Evolutionary conservation across 2,113 vertebrate species (phyloP).

Genomic region (Antennarius striatus): DNA sequence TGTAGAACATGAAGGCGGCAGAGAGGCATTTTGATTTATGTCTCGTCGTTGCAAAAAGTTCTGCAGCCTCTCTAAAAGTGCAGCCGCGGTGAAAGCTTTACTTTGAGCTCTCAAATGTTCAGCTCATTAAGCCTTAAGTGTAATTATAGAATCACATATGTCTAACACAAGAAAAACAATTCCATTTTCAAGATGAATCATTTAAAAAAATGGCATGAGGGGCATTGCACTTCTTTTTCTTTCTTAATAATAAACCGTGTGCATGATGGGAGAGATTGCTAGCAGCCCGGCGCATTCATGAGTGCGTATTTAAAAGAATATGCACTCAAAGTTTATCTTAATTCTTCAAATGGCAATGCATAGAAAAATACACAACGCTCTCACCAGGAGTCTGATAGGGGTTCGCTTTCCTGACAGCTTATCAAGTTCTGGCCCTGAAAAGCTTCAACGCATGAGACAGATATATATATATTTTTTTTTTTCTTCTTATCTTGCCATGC

Average conservation of each 20-base stretch:
- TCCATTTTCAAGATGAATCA: slow-evolving; percentile 19
- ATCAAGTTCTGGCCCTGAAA: slow-evolving; percentile 42
- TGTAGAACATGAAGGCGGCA: slow-evolving; percentile 28
- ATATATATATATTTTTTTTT: slow-evolving; percentile 1
- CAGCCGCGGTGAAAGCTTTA: slow-evolving; percentile 19
- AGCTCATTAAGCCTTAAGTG: slow-evolving; percentile 27
- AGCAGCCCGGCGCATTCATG: too few relatives aligned
- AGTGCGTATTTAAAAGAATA: slow-evolving; percentile 14
- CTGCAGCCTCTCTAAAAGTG: slow-evolving; percentile 39
- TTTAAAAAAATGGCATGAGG: slow-evolving; percentile 20
- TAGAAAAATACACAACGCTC: slow-evolving; percentile 26
- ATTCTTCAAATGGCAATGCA: slow-evolving; percentile 53
- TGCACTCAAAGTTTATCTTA: slow-evolving; percentile 41
- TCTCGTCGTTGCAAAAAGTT: slow-evolving; percentile 34
- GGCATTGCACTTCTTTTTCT: slow-evolving; percentile 21
- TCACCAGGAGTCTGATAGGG: slow-evolving; percentile 34
- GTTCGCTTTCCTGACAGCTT: slow-evolving; percentile 38
- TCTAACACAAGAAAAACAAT: background rate
- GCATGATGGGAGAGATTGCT: too few relatives aligned
- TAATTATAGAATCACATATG: slow-evolving; percentile 19
- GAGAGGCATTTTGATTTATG: slow-evolving; percentile 45
- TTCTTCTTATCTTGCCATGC: slow-evolving; percentile 28
- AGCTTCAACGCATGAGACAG: slow-evolving; percentile 13
- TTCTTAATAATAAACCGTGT: too few relatives aligned
- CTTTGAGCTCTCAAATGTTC: slow-evolving; percentile 15